Conservation (phyloP, 2,113 vertebrate species). For the Poecile atricapillus region DNA sequence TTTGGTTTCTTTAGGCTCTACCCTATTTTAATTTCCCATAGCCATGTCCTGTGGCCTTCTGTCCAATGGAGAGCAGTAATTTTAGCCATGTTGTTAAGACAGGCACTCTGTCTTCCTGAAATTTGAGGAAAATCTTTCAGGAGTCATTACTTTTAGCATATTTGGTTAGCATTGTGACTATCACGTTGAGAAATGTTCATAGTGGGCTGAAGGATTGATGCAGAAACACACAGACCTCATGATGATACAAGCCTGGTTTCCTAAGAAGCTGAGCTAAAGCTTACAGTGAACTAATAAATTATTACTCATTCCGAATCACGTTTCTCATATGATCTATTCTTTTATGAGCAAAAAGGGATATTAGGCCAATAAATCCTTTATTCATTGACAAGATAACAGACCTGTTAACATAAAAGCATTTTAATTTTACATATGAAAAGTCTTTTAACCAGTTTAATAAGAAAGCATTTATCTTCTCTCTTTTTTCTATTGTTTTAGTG, state of each 20-base stretch:
- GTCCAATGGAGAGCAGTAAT: neutral
- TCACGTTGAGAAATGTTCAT: neutral
- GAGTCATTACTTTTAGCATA: neutral
- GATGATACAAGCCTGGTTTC: neutral
- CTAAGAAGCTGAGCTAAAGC: neutral
- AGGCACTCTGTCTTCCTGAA: neutral
- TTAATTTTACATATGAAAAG: conserved; percentile 55
- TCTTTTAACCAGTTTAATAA: neutral
- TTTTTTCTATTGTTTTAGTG: conserved; percentile 26
- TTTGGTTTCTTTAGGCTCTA: neutral
- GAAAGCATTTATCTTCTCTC: neutral
- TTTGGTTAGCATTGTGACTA: neutral
- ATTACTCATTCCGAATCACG: conserved; percentile 16
- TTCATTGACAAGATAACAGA: conserved; percentile 49
- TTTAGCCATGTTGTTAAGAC: neutral
- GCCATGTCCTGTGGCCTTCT: neutral
- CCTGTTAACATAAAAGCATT: conserved; percentile 33
- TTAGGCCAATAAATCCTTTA: conserved; percentile 16
- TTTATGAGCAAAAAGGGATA: conserved; percentile 17
- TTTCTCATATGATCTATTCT: conserved; percentile 21
- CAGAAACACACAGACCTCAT: neutral
- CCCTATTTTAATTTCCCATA: neutral
- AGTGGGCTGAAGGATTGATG: neutral
- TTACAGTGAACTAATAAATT: neutral
- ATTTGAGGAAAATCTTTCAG: neutral